Conservation (phyloP, 1,140 invertebrate species). For the Drosophila tropicalis region DNA sequence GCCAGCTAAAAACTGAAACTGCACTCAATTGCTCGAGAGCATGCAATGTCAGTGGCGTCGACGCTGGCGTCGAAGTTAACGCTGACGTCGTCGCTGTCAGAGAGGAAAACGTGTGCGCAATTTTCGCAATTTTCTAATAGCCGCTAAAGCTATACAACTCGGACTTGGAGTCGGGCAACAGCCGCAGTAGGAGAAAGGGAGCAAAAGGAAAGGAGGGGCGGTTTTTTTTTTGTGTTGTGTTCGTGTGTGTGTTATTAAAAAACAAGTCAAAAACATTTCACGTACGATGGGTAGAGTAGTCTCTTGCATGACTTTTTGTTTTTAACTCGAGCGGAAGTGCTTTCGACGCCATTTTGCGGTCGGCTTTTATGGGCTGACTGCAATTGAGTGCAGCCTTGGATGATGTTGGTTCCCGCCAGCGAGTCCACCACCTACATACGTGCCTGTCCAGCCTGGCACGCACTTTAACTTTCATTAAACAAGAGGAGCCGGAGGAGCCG, state of each 20-base stretch:
- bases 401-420: conserved; percentile 34
- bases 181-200: background rate
- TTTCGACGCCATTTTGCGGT: conserved; percentile 77
- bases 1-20: conserved; percentile 69
- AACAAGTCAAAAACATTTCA: conserved; percentile 65
- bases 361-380: conserved; percentile 58
- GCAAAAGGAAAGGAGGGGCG: background rate
- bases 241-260: conserved; percentile 47
- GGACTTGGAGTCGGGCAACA: background rate
- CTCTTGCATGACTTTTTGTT: conserved; percentile 62
- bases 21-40: conserved; percentile 67
- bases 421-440: conserved; percentile 40
- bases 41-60: conserved; percentile 55
- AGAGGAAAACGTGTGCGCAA: conserved; percentile 70
- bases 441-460: conserved; percentile 59
- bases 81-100: background rate
- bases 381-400: conserved; percentile 64
- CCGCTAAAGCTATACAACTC: conserved; percentile 53
- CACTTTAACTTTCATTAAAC: conserved; percentile 70
- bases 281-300: conserved; percentile 49
- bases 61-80: conserved; percentile 15
- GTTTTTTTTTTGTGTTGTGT: background rate
- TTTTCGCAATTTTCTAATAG: conserved; percentile 82
- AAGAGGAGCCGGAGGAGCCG: conserved; percentile 29
- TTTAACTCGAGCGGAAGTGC: conserved; percentile 68